These are phyloP conservation scores for Chrysochloris asiatica DNA, from an alignment of 2,113 vertebrate genomes.

Conservation along the genomic window DNA sequence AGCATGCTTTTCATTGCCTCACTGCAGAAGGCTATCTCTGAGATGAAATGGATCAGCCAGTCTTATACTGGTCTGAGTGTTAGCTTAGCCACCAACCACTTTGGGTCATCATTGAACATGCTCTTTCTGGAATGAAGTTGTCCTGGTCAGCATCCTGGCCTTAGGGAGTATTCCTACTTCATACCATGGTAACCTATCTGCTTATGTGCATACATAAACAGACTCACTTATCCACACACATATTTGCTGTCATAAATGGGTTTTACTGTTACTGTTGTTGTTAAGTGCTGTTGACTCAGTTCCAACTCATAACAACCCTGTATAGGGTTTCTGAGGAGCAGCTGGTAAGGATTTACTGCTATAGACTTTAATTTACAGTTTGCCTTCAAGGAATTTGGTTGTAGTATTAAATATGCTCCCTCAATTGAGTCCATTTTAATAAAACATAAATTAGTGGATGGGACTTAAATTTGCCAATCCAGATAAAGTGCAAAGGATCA, in stretches of 20 bases:
- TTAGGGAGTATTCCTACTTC: neutral
- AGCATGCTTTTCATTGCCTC: neutral
- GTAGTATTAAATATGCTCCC: conserved; percentile 3
- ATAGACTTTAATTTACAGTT: conserved; percentile 48
- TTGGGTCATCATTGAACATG: neutral
- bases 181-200: neutral
- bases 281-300: too few relatives aligned
- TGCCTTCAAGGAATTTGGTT: conserved; percentile 54
- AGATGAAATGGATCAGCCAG: neutral
- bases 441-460: conserved; percentile 59
- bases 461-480: conserved; percentile 68
- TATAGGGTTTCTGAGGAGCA: too few relatives aligned
- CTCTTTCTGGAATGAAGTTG: neutral
- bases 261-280: too few relatives aligned
- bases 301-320: too few relatives aligned
- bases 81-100: neutral
- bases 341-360: too few relatives aligned
- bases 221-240: neutral
- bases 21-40: neutral
- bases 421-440: conserved; percentile 51
- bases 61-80: neutral
- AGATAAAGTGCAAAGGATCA: conserved; percentile 64
- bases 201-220: neutral
- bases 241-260: neutral
- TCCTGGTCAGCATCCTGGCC: neutral